phyloP scores from a whole-genome alignment of 37 sponge, comb jelly and placozoan genomes.

The Beroe forskalii region DNA sequence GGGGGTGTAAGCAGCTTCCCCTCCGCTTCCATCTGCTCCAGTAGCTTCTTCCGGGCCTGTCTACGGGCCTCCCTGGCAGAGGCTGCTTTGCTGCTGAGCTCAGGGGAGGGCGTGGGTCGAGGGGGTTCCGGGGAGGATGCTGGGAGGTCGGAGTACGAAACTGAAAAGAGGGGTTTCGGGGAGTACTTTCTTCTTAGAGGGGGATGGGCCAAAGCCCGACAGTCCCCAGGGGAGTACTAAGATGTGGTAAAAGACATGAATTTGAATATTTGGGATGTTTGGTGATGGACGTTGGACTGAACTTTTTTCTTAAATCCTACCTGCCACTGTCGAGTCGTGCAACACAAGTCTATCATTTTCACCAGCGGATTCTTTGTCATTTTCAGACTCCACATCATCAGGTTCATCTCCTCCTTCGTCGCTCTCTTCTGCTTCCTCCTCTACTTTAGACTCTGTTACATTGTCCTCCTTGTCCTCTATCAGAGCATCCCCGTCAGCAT shows the following conservation, averaged over 20 bases:
- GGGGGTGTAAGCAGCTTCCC: not conserved
- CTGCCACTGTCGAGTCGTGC: not conserved
- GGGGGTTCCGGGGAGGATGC: not conserved
- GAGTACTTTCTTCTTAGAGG: no score
- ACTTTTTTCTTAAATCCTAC: no score
- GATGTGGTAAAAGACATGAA: no score
- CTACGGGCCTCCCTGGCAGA: not conserved
- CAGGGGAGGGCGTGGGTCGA: not conserved
- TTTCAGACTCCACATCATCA: conserved; percentile 33
- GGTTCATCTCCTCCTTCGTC: conserved; percentile 22
- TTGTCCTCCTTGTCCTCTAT: not conserved
- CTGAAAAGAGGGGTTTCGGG: no score
- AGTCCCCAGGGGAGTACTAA: no score
- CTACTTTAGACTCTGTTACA: not conserved
- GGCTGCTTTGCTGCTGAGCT: not conserved
- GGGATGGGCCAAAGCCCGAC: no score
- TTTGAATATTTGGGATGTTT: no score
- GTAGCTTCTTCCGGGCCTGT: conserved; percentile 16
- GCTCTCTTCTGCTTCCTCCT: not conserved
- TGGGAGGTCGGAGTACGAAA: no score
- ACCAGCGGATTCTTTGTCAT: not conserved
- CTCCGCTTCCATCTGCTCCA: conserved; percentile 48
- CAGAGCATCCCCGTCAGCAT: not conserved
- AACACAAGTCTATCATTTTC: not conserved
- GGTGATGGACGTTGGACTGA: no score